These are phyloP conservation scores for Leiothrix lutea DNA, from an alignment of 2,113 vertebrate species.

Conservation along the genomic window DNA sequence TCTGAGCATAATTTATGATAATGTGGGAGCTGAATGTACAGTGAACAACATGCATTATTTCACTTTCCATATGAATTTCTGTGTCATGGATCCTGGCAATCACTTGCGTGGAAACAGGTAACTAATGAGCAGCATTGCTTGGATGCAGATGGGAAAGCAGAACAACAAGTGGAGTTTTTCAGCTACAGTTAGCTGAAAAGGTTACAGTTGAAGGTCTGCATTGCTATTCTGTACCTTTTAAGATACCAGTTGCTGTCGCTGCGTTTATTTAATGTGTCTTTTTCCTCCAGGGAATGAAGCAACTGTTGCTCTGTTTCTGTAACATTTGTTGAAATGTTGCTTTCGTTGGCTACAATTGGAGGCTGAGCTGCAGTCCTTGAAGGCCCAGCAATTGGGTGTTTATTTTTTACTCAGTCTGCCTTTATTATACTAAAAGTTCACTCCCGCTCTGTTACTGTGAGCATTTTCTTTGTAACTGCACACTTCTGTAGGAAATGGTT, in stretches of 20 bases:
- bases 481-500: background rate
- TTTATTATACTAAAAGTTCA: background rate
- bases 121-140: background rate
- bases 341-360: background rate
- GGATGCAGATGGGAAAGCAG: background rate
- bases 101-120: background rate
- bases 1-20: background rate
- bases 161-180: background rate
- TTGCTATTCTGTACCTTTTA: background rate
- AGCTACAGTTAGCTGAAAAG: background rate
- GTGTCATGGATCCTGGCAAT: background rate
- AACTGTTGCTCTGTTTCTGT: background rate
- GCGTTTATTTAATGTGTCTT: fast-evolving
- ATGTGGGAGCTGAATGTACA: background rate
- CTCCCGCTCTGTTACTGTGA: fast-evolving
- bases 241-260: background rate
- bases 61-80: background rate
- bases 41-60: background rate
- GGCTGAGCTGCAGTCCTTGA: background rate
- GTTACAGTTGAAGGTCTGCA: background rate
- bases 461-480: background rate
- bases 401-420: background rate
- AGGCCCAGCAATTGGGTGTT: background rate
- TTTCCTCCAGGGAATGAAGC: background rate
- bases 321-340: background rate